Percentiles rank a stretch among this genome's conserved stretches.
phyloP scores from a whole-genome alignment of 2,888 invertebrate genomes.

The Lypha dubia region DNA sequence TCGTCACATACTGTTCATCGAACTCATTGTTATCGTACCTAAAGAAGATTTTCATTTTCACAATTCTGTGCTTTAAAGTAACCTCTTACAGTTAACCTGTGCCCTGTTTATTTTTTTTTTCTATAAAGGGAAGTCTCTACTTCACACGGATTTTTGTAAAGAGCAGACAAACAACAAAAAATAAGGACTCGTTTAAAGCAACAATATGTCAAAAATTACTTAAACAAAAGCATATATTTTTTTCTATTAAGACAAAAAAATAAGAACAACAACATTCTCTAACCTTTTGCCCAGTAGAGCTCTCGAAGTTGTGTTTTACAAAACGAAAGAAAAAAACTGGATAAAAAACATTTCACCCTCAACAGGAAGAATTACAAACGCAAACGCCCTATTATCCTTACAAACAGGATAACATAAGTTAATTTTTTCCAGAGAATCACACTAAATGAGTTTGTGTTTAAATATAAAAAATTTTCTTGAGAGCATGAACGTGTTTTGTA shows the following conservation, averaged over 20 bases:
- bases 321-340: slow-evolving; percentile 1
- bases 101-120: slow-evolving; percentile 43
- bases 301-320: background rate
- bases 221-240: slow-evolving; percentile 56
- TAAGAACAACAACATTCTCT: slow-evolving; percentile 61
- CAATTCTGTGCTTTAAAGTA: slow-evolving; percentile 20
- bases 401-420: slow-evolving; percentile 74
- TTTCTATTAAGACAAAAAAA: slow-evolving; percentile 31
- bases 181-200: slow-evolving; percentile 54
- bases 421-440: slow-evolving; percentile 73
- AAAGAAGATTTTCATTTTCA: background rate
- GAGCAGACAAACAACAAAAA: slow-evolving; percentile 28
- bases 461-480: background rate
- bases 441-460: slow-evolving; percentile 72
- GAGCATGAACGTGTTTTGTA: background rate
- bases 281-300: slow-evolving; percentile 53
- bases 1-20: background rate
- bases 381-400: slow-evolving; percentile 56
- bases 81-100: slow-evolving; percentile 54
- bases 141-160: slow-evolving; percentile 44
- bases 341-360: slow-evolving; percentile 58
- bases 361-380: slow-evolving; percentile 48
- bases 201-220: slow-evolving; percentile 72
- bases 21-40: background rate
- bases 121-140: slow-evolving; percentile 64